Percentiles rank a stretch among this genome's conserved stretches.
Evolutionary conservation across 1,140 invertebrate species (phyloP).

Genomic region (Pinna nobilis): DNA sequence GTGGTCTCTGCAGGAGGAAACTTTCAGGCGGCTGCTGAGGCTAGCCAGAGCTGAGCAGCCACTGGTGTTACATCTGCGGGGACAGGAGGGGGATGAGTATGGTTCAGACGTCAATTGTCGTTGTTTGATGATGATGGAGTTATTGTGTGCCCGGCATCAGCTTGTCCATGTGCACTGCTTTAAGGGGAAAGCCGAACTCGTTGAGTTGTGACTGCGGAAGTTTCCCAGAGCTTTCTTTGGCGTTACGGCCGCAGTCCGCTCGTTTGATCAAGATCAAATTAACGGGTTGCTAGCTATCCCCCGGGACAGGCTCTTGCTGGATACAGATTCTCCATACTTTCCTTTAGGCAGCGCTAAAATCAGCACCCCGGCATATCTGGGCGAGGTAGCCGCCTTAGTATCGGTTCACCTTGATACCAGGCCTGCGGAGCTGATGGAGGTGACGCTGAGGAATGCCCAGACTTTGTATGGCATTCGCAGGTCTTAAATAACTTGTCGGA

Average conservation of each 20-base stretch:
- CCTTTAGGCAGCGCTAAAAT: conserved; percentile 1
- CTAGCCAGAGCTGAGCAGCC: background rate
- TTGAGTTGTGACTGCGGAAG: conserved; percentile 1
- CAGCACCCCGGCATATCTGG: conserved; percentile 10
- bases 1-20: conserved; percentile 5
- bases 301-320: background rate
- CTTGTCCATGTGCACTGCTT: background rate
- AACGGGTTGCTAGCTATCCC: background rate
- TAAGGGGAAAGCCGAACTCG: background rate
- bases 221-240: conserved; percentile 3
- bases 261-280: background rate
- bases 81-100: background rate
- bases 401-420: background rate
- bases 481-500: too few relatives aligned
- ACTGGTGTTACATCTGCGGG: background rate
- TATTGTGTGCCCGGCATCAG: background rate
- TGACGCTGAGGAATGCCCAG: background rate
- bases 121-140: conserved; percentile 4
- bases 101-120: background rate
- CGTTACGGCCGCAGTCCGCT: background rate
- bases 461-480: too few relatives aligned
- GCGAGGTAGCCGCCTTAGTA: background rate
- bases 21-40: background rate
- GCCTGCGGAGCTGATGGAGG: background rate
- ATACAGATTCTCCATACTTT: conserved; percentile 10